Evolutionary conservation across 2,888 invertebrate genomes (phyloP), one percentile per base, ranked within the genome.

Genomic region (Cylloceria caligata): DNA sequence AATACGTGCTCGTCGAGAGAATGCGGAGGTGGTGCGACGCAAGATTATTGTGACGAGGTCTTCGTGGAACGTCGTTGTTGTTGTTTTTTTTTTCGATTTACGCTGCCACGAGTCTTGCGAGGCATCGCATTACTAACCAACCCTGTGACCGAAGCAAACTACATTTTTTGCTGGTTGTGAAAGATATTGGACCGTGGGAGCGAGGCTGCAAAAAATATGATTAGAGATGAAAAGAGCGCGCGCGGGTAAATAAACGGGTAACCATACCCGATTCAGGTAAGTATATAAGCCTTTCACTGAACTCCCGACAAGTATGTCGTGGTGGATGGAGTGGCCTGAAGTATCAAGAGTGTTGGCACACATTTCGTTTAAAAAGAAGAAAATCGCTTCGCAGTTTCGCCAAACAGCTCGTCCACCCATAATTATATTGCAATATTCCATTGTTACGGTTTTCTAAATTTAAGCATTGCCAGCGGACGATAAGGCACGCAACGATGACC

Each of bases 211-310:
- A n/a, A n/a, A n/a, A 2, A 27, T 3, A 3, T 3, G 30, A n/a
- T 6, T 5, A 16, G n/a, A 30, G 36, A 21, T 2, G 36, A 36
- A 21, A 21, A 9, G 7, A 24, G 3, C 24, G 64, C 21, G 19
- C 7, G 16, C n/a, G 60, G 11, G 24, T 9, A 39, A 42, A 64
- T 64, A 39, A 42, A 42, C 47, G 42, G 65, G 65, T 39, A 55
- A 34, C 36, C 21, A 49, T 84, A 85, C 80, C 86, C 86, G 83
- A 86, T 86, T 87, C 87, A 90, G 91, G 91, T 91, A 91, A 91
- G 91, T 91, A 91, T 91, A 91, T 87, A 87, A 86, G 88, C 90
- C 89, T 86, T 87, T 90, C 88, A 87, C 88, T 65, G 67, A 87
- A 84, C 88, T 90, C 88, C 88, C 87, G 85, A 88, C 85, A 74